These are phyloP conservation scores for Thunnus albacares DNA, from an alignment of 2,797 vertebrate species.

Conservation along the genomic window DNA sequence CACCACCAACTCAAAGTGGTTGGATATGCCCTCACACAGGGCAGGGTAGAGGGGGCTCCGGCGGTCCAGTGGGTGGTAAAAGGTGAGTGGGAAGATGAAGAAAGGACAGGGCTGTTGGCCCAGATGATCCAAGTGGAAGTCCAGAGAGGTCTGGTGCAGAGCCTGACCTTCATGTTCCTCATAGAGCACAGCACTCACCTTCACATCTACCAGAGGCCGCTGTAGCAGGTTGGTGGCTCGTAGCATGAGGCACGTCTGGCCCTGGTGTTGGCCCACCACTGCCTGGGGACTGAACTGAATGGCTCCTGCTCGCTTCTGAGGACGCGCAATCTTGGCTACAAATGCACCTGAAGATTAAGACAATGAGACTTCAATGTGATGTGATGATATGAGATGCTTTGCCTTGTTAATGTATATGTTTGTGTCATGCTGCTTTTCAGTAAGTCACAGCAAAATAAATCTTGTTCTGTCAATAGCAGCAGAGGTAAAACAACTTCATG, in stretches of 20 bases:
- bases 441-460: neutral
- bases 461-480: neutral
- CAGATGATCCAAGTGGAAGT: conserved; percentile 91
- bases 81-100: conserved; percentile 95
- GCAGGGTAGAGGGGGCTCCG: conserved; percentile 90
- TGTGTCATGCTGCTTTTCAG: neutral
- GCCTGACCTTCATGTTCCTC: conserved; percentile 91
- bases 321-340: conserved; percentile 97
- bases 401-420: neutral
- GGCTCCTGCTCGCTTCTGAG: conserved; percentile 93
- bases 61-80: conserved; percentile 90
- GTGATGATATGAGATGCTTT: neutral
- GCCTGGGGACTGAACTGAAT: conserved; percentile 94
- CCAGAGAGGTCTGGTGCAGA: conserved; percentile 92
- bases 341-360: conserved; percentile 91
- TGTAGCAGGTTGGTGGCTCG: conserved; percentile 93
- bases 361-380: neutral
- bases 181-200: conserved; percentile 93
- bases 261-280: conserved; percentile 89
- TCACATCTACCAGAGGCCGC: conserved; percentile 91
- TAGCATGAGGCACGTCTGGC: conserved; percentile 91
- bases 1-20: conserved; percentile 93
- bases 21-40: conserved; percentile 86
- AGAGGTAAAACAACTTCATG: neutral
- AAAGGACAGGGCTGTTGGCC: conserved; percentile 91